These are phyloP conservation scores for Chrysolina oricalcia DNA, from an alignment of 2,888 invertebrate species.

Conservation along the genomic window DNA sequence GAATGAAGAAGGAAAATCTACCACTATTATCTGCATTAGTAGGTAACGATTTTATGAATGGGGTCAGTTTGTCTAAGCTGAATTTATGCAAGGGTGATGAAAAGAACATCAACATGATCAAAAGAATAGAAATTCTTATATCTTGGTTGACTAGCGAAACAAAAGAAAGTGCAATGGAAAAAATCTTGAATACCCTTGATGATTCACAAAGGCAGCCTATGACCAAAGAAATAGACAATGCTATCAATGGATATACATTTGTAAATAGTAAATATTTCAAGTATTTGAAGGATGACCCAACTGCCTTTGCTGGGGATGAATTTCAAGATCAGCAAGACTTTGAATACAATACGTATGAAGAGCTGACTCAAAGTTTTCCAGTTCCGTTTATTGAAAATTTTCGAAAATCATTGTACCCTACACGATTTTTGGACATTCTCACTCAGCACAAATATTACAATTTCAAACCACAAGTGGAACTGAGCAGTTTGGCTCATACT, in stretches of 20 bases:
- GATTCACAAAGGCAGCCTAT: slow-evolving; percentile 74
- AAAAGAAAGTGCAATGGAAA: slow-evolving; percentile 80
- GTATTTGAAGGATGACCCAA: slow-evolving; percentile 71
- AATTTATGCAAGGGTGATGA: slow-evolving; percentile 81
- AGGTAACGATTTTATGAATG: slow-evolving; percentile 84
- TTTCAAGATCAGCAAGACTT: slow-evolving; percentile 36
- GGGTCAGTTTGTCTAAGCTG: slow-evolving; percentile 35
- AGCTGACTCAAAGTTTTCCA: slow-evolving; percentile 77
- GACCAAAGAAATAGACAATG: slow-evolving; percentile 76
- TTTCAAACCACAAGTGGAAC: slow-evolving; percentile 83
- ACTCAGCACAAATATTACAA: slow-evolving; percentile 77
- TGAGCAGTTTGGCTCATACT: slow-evolving; percentile 76
- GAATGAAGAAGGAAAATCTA: slow-evolving; percentile 76
- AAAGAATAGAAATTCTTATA: slow-evolving; percentile 81
- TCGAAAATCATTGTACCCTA: slow-evolving; percentile 77
- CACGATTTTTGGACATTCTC: slow-evolving; percentile 80
- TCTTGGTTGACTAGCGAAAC: slow-evolving; percentile 85
- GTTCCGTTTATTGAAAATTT: slow-evolving; percentile 72
- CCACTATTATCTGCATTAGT: slow-evolving; percentile 88
- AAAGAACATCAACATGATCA: slow-evolving; percentile 80
- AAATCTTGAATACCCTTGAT: slow-evolving; percentile 79
- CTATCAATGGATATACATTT: slow-evolving; percentile 79
- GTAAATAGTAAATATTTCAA: slow-evolving; percentile 76
- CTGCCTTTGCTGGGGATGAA: slow-evolving; percentile 28
- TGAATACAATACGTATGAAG: slow-evolving; percentile 38